phyloP scores from a whole-genome alignment of 2,113 vertebrate species.

The Chloropsis hardwickii region DNA sequence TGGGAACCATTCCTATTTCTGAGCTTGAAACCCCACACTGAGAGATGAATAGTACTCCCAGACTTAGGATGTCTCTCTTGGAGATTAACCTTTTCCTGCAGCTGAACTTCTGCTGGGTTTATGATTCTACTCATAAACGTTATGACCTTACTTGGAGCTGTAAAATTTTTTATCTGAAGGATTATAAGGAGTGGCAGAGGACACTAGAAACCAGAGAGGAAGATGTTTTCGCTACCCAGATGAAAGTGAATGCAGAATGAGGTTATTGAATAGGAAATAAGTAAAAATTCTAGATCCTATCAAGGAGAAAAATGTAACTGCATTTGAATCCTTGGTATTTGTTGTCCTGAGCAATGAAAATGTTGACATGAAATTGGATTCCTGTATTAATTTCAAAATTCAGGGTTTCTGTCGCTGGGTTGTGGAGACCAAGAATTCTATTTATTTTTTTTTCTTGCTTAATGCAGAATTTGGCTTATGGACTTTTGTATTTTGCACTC shows the following conservation, averaged over 20 bases:
- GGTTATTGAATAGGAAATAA: not conserved
- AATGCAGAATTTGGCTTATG: not conserved
- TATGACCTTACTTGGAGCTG: not conserved
- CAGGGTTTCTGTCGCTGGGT: not conserved
- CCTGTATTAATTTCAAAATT: not conserved
- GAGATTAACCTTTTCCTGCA: not conserved
- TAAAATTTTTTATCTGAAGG: not conserved
- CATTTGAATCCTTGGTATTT: not conserved
- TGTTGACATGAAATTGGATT: not conserved
- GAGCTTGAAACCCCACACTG: not conserved
- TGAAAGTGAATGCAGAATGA: not conserved
- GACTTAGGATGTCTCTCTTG: not conserved
- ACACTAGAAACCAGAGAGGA: not conserved
- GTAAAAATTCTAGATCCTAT: not conserved
- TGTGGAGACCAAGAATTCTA: not conserved
- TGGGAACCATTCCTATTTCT: not conserved
- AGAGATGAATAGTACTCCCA: not conserved
- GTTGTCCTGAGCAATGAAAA: not conserved
- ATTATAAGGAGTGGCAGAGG: not conserved
- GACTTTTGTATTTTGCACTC: not conserved
- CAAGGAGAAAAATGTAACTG: not conserved
- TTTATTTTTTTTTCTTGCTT: not conserved
- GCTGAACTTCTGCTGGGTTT: not conserved
- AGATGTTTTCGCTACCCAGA: not conserved
- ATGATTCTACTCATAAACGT: not conserved